phyloP scores from a whole-genome alignment of 2,797 vertebrate species.

The Artibeus lituratus region DNA sequence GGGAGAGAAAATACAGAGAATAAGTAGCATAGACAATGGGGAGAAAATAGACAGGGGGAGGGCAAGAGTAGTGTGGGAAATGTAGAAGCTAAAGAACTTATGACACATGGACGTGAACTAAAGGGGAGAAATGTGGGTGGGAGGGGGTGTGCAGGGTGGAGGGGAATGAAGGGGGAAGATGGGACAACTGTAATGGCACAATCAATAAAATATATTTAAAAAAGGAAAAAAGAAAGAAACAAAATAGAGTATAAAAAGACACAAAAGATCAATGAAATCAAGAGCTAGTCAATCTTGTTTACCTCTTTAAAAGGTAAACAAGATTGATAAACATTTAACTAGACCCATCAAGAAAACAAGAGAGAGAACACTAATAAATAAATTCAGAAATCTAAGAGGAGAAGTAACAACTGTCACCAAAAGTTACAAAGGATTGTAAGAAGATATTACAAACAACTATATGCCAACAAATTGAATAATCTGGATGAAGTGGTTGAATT shows the following conservation, averaged over 20 bases:
- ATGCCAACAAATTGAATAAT: neutral
- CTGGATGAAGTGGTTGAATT: neutral
- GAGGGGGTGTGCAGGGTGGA: too few relatives aligned
- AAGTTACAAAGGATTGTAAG: neutral
- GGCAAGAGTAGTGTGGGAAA: too few relatives aligned
- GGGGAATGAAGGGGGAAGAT: too few relatives aligned
- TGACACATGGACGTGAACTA: too few relatives aligned
- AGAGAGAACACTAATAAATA: neutral
- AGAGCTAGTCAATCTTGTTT: too few relatives aligned
- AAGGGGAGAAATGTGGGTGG: too few relatives aligned
- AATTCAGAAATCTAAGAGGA: neutral
- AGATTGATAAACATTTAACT: neutral
- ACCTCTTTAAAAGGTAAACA: neutral
- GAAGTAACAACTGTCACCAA: neutral
- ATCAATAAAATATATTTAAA: too few relatives aligned
- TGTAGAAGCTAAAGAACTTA: too few relatives aligned
- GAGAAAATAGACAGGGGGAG: too few relatives aligned
- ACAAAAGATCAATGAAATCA: neutral
- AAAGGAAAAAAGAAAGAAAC: neutral
- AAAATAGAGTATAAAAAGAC: neutral
- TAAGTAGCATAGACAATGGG: too few relatives aligned
- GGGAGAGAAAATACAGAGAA: too few relatives aligned
- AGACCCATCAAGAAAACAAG: neutral
- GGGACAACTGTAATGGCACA: too few relatives aligned
- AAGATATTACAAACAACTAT: neutral